Percentiles rank a stretch among this genome's conserved stretches.
Evolutionary conservation across 2,113 vertebrate species (phyloP).

Genomic region (Ageneiosus marmoratus): DNA sequence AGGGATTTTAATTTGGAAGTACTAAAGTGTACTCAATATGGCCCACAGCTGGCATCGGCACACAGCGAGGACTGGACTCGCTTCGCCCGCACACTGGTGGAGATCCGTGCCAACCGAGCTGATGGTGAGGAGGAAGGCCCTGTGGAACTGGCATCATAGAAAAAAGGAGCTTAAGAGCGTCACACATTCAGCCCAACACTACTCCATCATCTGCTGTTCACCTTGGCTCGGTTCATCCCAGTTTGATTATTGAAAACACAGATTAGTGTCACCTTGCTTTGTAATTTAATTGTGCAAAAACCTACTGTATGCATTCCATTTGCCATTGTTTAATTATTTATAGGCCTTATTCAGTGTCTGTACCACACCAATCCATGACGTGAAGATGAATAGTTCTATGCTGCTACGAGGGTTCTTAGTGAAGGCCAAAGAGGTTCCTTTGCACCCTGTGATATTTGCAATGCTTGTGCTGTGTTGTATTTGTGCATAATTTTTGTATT

Average conservation of each 20-base stretch:
- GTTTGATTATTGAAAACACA: background rate
- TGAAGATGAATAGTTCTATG: constrained; percentile 18
- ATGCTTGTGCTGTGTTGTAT: constrained; percentile 51
- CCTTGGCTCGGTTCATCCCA: background rate
- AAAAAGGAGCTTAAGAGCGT: constrained; percentile 1
- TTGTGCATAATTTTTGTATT: constrained; percentile 56
- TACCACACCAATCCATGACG: background rate
- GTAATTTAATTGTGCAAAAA: constrained; percentile 21
- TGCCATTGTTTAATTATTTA: constrained; percentile 26
- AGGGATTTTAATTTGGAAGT: constrained; percentile 19
- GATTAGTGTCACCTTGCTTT: constrained; percentile 5
- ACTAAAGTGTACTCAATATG: constrained; percentile 26
- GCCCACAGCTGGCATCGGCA: constrained; percentile 81
- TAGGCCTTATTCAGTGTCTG: constrained; percentile 1
- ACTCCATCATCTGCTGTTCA: constrained; percentile 33
- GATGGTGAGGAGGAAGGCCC: constrained; percentile 91
- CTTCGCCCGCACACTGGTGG: constrained; percentile 90
- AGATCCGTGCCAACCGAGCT: constrained; percentile 91
- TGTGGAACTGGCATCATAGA: constrained; percentile 83
- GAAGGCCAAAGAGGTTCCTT: constrained; percentile 45
- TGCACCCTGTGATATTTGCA: constrained; percentile 52
- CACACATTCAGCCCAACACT: constrained; percentile 4
- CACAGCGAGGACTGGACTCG: constrained; percentile 91
- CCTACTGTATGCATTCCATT: constrained; percentile 11
- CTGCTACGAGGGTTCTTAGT: constrained; percentile 56